phyloP scores from a whole-genome alignment of 1,140 invertebrate genomes.

The Diplogasteroides magnus region DNA sequence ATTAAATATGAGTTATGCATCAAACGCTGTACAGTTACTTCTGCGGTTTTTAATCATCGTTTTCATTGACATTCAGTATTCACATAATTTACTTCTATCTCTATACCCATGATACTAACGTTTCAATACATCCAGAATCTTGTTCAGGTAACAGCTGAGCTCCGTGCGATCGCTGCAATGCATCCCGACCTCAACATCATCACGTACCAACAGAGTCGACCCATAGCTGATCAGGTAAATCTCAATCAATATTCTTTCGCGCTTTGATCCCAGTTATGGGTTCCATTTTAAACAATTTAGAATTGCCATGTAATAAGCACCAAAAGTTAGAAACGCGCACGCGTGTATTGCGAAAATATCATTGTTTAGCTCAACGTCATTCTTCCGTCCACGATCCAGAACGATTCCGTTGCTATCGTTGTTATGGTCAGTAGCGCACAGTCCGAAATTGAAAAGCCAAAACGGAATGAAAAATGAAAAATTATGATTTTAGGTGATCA shows the following conservation, averaged over 20 bases:
- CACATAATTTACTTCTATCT: no score
- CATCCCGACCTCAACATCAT: conserved; percentile 73
- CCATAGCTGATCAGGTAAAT: conserved; percentile 88
- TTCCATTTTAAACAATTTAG: not conserved
- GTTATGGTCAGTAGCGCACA: conserved; percentile 72
- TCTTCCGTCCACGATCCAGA: conserved; percentile 81
- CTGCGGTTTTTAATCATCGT: no score
- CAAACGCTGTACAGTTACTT: no score
- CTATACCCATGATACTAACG: no score
- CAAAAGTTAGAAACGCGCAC: no score
- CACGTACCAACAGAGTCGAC: conserved; percentile 88
- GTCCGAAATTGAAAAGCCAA: not conserved
- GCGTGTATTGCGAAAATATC: not conserved
- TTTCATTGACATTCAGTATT: no score
- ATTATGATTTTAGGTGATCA: conserved; percentile 73
- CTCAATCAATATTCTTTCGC: conserved; percentile 67
- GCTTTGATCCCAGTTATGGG: conserved; percentile 8
- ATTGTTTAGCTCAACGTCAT: conserved; percentile 76
- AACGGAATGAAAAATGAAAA: conserved; percentile 62
- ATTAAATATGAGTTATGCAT: no score
- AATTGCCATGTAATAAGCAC: not conserved
- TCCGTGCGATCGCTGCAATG: conserved; percentile 71
- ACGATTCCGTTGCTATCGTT: conserved; percentile 76
- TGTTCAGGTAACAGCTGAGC: conserved; percentile 53
- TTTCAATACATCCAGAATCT: no score